Conservation (phyloP, 2,888 invertebrate species). For the Metopia argyrocephala region DNA sequence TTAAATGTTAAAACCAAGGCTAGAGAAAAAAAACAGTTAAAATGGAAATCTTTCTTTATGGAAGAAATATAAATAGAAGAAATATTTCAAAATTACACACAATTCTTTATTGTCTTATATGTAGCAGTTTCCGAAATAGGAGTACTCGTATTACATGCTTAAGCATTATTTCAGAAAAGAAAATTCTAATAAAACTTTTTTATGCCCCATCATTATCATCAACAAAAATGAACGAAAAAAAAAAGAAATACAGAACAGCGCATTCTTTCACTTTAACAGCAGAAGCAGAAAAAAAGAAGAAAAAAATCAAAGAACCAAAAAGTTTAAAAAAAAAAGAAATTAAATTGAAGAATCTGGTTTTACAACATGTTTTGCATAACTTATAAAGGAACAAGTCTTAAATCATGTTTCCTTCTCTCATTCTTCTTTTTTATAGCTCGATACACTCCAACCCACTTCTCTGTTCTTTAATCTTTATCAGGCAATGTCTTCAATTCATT, state of each 20-base stretch:
- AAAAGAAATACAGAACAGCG: neutral
- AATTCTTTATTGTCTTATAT: no score
- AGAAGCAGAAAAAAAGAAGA: neutral
- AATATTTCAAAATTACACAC: no score
- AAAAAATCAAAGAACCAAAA: constrained; percentile 10
- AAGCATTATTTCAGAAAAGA: no score
- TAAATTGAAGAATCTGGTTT: constrained; percentile 58
- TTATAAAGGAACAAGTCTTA: constrained; percentile 64
- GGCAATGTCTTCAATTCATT: constrained; percentile 27
- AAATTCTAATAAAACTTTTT: no score
- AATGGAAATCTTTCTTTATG: no score
- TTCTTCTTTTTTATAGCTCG: constrained; percentile 16
- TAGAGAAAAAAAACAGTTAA: no score
- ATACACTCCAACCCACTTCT: neutral
- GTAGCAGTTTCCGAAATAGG: no score
- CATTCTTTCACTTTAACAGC: constrained; percentile 4
- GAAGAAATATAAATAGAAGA: no score
- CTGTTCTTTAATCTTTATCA: neutral
- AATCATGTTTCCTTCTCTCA: constrained; percentile 60
- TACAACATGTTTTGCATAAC: constrained; percentile 65
- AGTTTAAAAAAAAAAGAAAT: constrained; percentile 9
- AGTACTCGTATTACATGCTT: no score
- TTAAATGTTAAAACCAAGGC: no score
- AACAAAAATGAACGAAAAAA: neutral
- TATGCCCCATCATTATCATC: no score